Conservation (phyloP, 2,113 vertebrate genomes). For the Deroptyus accipitrinus region DNA sequence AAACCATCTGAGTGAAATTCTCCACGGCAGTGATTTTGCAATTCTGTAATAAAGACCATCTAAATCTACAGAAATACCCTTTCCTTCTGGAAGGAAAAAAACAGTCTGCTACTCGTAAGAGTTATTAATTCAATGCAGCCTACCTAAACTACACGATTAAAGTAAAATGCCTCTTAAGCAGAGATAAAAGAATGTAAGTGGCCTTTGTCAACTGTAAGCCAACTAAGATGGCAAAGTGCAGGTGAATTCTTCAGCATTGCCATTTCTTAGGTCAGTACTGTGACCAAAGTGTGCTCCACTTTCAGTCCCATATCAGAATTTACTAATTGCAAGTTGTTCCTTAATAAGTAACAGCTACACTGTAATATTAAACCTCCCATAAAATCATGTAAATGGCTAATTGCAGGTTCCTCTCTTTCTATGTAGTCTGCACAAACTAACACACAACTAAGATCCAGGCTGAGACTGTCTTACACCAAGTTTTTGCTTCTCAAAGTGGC, state of each 20-base stretch:
- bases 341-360: background rate
- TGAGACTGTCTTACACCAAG: background rate
- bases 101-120: background rate
- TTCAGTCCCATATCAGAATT: background rate
- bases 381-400: background rate
- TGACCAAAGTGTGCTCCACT: background rate
- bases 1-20: background rate
- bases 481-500: background rate
- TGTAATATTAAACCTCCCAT: background rate
- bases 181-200: background rate
- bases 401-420: background rate
- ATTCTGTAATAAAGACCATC: background rate
- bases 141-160: background rate
- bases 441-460: background rate
- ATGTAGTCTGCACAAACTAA: background rate
- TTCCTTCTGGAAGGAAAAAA: background rate
- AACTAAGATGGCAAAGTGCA: background rate
- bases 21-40: background rate
- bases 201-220: background rate
- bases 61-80: background rate
- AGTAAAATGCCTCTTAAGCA: conserved; percentile 12
- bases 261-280: background rate
- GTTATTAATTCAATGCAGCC: background rate
- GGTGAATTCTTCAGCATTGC: background rate
- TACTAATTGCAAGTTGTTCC: background rate